Conservation (phyloP, 2,797 vertebrate genomes). For the Potorous gilbertii region DNA sequence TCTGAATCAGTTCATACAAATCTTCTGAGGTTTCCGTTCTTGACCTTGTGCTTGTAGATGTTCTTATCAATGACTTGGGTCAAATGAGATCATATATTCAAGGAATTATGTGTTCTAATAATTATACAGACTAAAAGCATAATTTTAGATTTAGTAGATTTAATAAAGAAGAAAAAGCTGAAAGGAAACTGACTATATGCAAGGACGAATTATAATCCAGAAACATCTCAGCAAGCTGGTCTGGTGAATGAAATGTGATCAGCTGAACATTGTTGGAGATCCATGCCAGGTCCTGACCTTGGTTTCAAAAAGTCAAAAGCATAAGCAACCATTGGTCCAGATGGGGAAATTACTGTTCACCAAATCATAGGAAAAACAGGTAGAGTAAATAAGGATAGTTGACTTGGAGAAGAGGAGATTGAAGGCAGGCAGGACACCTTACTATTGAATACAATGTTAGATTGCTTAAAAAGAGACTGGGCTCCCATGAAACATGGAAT, state of each 20-base stretch:
- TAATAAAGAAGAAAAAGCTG: not conserved
- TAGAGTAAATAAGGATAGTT: no score
- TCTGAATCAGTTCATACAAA: not conserved
- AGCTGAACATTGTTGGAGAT: not conserved
- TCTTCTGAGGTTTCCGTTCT: not conserved
- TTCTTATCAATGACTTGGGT: not conserved
- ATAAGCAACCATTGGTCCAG: no score
- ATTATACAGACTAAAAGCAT: not conserved
- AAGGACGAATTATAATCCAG: not conserved
- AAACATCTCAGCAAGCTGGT: not conserved
- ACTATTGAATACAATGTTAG: no score
- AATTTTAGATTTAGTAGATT: not conserved
- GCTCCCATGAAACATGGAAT: no score
- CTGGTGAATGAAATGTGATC: no score
- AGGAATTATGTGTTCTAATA: not conserved
- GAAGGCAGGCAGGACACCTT: no score
- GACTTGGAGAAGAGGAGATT: no score
- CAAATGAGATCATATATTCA: not conserved
- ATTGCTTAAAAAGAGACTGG: no score
- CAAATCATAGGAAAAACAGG: no score
- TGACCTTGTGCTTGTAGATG: not conserved
- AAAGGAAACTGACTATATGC: fast-evolving
- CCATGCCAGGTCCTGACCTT: not conserved
- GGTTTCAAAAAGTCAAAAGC: not conserved
- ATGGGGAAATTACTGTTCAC: no score